Conservation (phyloP, 2,113 vertebrate genomes). For the Carassius gibelio region DNA sequence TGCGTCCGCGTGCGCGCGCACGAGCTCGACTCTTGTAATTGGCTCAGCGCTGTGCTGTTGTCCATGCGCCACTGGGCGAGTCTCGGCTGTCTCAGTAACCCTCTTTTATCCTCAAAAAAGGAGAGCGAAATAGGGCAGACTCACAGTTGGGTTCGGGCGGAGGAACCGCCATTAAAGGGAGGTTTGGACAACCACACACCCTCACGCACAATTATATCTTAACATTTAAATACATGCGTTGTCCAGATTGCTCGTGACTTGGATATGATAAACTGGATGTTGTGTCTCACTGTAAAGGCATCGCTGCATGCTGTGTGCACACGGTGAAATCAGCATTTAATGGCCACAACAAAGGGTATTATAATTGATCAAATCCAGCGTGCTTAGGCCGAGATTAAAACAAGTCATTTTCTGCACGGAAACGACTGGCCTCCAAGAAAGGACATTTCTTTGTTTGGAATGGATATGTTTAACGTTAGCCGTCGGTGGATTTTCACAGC, state of each 20-base stretch:
- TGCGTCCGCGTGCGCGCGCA: slow-evolving; percentile 12
- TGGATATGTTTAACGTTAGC: neutral
- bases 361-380: slow-evolving; percentile 75
- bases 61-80: slow-evolving; percentile 79
- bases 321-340: slow-evolving; percentile 67
- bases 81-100: slow-evolving; percentile 73
- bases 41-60: slow-evolving; percentile 73
- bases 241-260: slow-evolving; percentile 27
- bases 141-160: slow-evolving; percentile 71
- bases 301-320: slow-evolving; percentile 61
- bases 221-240: neutral
- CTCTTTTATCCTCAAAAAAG: slow-evolving; percentile 67
- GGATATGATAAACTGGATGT: slow-evolving; percentile 53
- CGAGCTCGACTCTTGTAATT: slow-evolving; percentile 26
- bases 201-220: slow-evolving; percentile 3
- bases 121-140: slow-evolving; percentile 36
- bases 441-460: slow-evolving; percentile 29
- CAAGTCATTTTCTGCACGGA: slow-evolving; percentile 42
- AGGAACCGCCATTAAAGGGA: slow-evolving; percentile 78
- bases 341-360: slow-evolving; percentile 78
- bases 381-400: slow-evolving; percentile 65
- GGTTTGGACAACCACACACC: slow-evolving; percentile 69
- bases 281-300: slow-evolving; percentile 52
- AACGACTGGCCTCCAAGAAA: slow-evolving; percentile 26
- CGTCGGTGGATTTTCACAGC: slow-evolving; percentile 9